Evolutionary conservation across 37 sponge, comb jelly and placozoan genomes (phyloP), one percentile per base, ranked within the genome.

Genomic region (Theonella swinhoei): DNA sequence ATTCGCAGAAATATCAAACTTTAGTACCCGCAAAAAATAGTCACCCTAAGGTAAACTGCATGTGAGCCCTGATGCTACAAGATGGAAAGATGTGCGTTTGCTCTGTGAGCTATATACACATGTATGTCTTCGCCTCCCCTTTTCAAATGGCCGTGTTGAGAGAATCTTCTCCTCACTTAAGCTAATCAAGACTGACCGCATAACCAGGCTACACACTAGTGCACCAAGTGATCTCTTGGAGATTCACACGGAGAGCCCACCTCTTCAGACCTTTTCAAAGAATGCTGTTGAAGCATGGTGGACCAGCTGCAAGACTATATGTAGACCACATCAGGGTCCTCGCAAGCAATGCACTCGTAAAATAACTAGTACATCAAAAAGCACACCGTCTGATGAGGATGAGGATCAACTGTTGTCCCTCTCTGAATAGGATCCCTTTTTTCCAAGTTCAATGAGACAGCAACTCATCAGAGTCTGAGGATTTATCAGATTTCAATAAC

Each of bases 91-190:
- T 42, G 34, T 79, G 20, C 66, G 64, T 38, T 3, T 66, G 24
- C 60, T 84, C 5, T 42, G 70, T 84, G 78, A 84, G 22, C 74
- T 86, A 20, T n/a, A n/a, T n/a, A n/a, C n/a, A n/a, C n/a, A n/a
- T n/a, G n/a, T n/a, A n/a, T 35, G 60, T 14, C 78, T 86, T 66
- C 78, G 87, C 68, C 79, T 86, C 40, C 87, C 87, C 4, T 86
- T 86, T 47, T 78, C 87, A n/a, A 86, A 69, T 62, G 80, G 74
- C 35, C 33, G 69, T 32, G 80, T 87, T 63, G 88, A 87, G 75
- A 39, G 74, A 30, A 79, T 87, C n/a, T 87, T 87, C 69, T 85
- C 85, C 54, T 29, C 71, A 9, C 35, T 85, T 70, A 87, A 87
- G 61, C 30, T 74, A 28, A 35, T 87, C 39, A 87, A 87, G 60